A percentile compares a stretch with the other conserved stretches of the same genome.
Conservation (phyloP, 2,888 invertebrate species). For the Octonoba sinensis region DNA sequence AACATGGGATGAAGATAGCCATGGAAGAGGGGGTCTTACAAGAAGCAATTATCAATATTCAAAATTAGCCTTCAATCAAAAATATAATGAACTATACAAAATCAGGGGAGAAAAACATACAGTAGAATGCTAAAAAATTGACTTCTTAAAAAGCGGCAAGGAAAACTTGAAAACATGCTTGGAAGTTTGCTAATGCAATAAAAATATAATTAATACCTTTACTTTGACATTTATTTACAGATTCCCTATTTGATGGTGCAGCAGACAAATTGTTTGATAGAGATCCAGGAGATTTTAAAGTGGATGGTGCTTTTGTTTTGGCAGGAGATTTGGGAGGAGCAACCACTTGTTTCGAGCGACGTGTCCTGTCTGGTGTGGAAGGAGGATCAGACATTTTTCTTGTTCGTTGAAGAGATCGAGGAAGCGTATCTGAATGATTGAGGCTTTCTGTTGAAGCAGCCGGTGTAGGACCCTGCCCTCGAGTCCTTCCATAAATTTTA, state of each 20-base stretch:
- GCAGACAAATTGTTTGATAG: conserved; percentile 56
- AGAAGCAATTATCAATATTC: no score
- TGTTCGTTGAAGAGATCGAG: conserved; percentile 47
- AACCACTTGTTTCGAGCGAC: conserved; percentile 28
- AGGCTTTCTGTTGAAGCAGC: conserved; percentile 57
- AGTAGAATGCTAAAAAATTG: no score
- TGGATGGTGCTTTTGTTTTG: conserved; percentile 49
- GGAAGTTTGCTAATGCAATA: background rate
- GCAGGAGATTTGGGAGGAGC: conserved; percentile 58
- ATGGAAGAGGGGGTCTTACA: no score
- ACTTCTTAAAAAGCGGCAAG: no score
- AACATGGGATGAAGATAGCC: no score
- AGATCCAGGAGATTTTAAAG: conserved; percentile 56
- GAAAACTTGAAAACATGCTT: background rate
- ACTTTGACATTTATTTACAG: conserved; percentile 28
- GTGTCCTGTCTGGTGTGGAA: conserved; percentile 49
- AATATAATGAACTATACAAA: no score
- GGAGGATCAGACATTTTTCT: conserved; percentile 50
- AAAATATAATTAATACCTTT: background rate
- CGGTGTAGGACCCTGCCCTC: conserved; percentile 52
- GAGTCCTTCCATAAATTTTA: conserved; percentile 47
- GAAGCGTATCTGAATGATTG: conserved; percentile 53
- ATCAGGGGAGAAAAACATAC: no score
- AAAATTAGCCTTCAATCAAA: no score
- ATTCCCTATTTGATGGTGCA: conserved; percentile 38